Evolutionary conservation across 2,797 vertebrate species (phyloP), one percentile per base, ranked within the genome.

Genomic region (Holocentrus rufus): DNA sequence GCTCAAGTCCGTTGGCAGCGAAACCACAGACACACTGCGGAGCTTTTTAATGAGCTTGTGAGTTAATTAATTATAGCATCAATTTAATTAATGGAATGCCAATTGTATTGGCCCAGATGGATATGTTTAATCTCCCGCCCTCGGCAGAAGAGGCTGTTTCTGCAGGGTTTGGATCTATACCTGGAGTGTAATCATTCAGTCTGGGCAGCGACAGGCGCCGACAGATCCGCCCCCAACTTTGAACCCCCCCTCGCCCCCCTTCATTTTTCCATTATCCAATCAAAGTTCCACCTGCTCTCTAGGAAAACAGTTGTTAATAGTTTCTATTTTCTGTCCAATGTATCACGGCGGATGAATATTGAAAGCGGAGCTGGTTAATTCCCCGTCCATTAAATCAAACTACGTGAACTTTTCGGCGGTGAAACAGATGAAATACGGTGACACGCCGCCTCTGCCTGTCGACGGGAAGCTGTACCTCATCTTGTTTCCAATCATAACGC

Each of bases 31-130:
- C 17, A 0, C 44, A 7, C 36, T 1, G 13, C 11, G 34, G 15
- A 55, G 13, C 8, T 56, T 49, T 69, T 54, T 69, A 73, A 79
- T 64, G 59, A 64, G 71, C 44, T 34, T 30, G 4, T 20, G 50
- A 59, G 49, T 72, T 79, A 75, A 84, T 77, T 62, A 79, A 74
- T 85, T 47, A 69, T 1, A 23, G 23, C 55, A 46, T 67, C 46
- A 49, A 1, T 36, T 69, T 77, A 86, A 79, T 79, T 84, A 88
- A 89, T 82, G 46, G 87, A 83, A 86, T 79, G 78, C 69, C 86
- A 76, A 58, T 76, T 72, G 72, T 61, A 62, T 72, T 78, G 53
- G 39, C 78, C 60, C 85, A 72, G 86, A 82, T 64, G 75, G 77
- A 85, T 76, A 22, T 65, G 23, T 84, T 80, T 79, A 69, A 87